Evolutionary conservation across 2,113 vertebrate genomes (phyloP), one percentile per base, ranked within the genome.

Genomic region (Epinephelus cyanopodus): DNA sequence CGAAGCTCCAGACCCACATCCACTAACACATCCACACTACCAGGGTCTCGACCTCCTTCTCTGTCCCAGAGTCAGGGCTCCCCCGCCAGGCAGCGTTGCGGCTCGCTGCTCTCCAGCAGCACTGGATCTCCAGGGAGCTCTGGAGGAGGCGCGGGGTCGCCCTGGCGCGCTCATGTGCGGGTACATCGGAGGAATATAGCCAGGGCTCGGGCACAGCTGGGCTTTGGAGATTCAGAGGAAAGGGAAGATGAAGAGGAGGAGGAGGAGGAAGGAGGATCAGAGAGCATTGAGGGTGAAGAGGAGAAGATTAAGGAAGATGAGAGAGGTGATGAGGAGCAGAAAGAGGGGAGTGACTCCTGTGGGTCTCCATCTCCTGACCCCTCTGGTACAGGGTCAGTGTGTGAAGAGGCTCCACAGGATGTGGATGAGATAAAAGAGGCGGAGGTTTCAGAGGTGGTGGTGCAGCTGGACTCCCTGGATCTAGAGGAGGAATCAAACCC

Each of bases 141-240:
- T 91, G 96, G 79, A 94, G 96, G 75, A 85, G 95, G 21, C 92
- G 92, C 94, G 25, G 97, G 97, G 73, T 98, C 98, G 2, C 98
- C 97, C 0, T 99, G 98, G 98, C 94, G 97, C 0, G 94, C 97
- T 64, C 98, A 98, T 29, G 97, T 99, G 70, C 94, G 97, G 27
- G 95, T 96, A 11, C 98, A 99, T 68, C 95, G 97, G 2, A 96
- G 97, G 92, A 99, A 95, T 66, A 79, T 96, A 33, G 96, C 96
- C 0, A 91, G 95, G 82, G 95, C 96, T 56, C 96, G 95, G 86
- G 96, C 95, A 1, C 96, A 98, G 87, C 95, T 96, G 57, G 95
- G 96, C 48, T 97, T 97, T 0, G 96, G 95, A 19, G 97, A 97
- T 33, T 96, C 95, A 0, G 3, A 95, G n/a, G 97, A 97, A 15